Evolutionary conservation across 2,888 invertebrate species (phyloP).

Genomic region (Aleiodes alternator): DNA sequence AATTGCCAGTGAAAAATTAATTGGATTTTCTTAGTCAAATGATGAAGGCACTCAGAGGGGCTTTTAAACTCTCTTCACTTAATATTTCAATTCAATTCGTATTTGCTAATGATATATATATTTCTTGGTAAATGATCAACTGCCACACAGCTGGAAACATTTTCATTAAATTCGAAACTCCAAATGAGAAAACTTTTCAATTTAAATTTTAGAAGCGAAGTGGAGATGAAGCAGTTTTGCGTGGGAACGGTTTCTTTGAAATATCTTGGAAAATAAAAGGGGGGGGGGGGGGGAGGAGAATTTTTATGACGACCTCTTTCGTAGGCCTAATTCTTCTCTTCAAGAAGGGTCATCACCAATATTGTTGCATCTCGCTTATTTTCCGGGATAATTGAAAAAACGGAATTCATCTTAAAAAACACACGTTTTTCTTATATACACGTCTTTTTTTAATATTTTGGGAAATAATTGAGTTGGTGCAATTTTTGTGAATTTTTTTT

Average conservation of each 20-base stretch:
- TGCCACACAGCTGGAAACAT: conserved; percentile 69
- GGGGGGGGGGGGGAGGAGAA: too few relatives aligned
- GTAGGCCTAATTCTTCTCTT: too few relatives aligned
- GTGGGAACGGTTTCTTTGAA: neutral
- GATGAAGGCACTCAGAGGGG: conserved; percentile 32
- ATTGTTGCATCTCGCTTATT: too few relatives aligned
- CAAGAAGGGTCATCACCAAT: too few relatives aligned
- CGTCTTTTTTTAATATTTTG: too few relatives aligned
- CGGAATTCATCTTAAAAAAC: too few relatives aligned
- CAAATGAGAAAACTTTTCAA: conserved; percentile 5
- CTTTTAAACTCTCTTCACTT: conserved; percentile 33
- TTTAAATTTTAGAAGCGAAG: neutral
- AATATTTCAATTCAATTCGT: conserved; percentile 41
- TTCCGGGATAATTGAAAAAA: too few relatives aligned
- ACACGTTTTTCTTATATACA: too few relatives aligned
- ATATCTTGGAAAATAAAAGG: neutral
- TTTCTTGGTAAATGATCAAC: conserved; percentile 62
- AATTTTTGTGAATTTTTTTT: too few relatives aligned
- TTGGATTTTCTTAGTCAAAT: conserved; percentile 14
- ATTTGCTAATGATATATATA: conserved; percentile 60
- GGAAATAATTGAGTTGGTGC: too few relatives aligned
- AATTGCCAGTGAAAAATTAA: conserved; percentile 6
- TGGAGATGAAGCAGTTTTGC: neutral
- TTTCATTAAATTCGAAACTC: conserved; percentile 67
- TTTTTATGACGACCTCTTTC: too few relatives aligned